Percentiles rank a stretch among this genome's conserved stretches.
Conservation (phyloP, 2,113 vertebrate genomes). For the Clarias batrachus region DNA sequence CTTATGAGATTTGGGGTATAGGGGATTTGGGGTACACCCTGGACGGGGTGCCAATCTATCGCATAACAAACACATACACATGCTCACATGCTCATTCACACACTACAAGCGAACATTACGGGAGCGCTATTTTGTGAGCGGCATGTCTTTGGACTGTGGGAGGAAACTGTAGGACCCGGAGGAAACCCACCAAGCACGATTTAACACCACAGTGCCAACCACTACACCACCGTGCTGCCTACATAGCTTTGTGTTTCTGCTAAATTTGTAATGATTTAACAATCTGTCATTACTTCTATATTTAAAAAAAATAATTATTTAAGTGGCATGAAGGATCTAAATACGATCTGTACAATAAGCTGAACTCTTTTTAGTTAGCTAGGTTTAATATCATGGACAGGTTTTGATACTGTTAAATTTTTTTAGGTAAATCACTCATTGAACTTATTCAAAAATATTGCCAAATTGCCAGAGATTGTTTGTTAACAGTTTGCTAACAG, state of each 20-base stretch:
- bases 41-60: too few species aligned
- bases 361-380: neutral
- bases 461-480: neutral
- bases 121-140: too few species aligned
- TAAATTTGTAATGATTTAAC: neutral
- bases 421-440: neutral
- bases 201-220: too few species aligned
- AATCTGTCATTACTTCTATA: neutral
- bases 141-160: too few species aligned
- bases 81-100: too few species aligned
- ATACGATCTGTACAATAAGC: neutral
- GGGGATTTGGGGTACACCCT: too few species aligned
- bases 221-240: neutral
- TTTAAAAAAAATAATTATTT: neutral
- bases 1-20: too few species aligned
- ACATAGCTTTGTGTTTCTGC: neutral
- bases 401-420: neutral
- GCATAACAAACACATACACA: too few species aligned
- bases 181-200: too few species aligned
- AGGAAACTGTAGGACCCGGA: too few species aligned
- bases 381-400: neutral
- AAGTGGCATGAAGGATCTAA: neutral
- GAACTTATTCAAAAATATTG: neutral
- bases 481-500: neutral
- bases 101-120: too few species aligned